Base-by-base conservation (phyloP, 2,113 vertebrate species). In the Fulmarus glacialis region DNA sequence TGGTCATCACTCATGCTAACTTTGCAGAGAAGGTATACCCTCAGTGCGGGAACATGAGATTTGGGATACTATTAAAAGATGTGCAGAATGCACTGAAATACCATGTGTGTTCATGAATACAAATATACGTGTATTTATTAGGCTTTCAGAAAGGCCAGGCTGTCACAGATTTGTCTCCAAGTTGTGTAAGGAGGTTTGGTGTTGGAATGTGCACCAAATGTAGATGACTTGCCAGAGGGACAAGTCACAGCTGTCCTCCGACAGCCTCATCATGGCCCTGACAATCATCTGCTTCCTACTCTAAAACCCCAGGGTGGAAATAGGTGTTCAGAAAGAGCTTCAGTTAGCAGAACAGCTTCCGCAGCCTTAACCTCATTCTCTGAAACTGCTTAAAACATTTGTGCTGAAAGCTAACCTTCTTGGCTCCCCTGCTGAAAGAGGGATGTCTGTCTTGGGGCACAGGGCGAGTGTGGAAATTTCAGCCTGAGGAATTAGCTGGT, bases 301-400 rank as follows among this genome's bases (percentile, higher is more conserved):
- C 22, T 85, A 22, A 93, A 93, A 60, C 22, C 58, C 29, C 42
- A 20, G 18, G 24, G 12, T 90, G 74, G 68, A 92, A 86, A 34
- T 4, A 56, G 52, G 18, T 59, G 30, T 81, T 86, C 88, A 78
- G 59, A 87, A 93, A 75, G 80, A 87, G 59, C 75, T 80, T 74
- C 48, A 38, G 17, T 85, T 81, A 26, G 53, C 90, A 66, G 58
- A 94, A 53, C 27, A 64, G 40, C 48, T 64, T 78, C 32, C 3
- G 5, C 32, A 66, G 50, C 63, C 32, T 67, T 63, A 84, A 53
- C 81, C 56, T 92, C 47, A 4, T 70, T 48, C 55, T 93, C 71
- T 80, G 85, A 67, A 92, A 83, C 85, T 42, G 48, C 58, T 75
- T 38, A 34, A 34, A 91, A 59, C 11, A 2, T 80, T 88, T 83